A percentile compares a stretch with the other conserved stretches of the same genome.
Evolutionary conservation across 2,797 vertebrate genomes (phyloP).

Genomic region (Pempheris klunzingeri): DNA sequence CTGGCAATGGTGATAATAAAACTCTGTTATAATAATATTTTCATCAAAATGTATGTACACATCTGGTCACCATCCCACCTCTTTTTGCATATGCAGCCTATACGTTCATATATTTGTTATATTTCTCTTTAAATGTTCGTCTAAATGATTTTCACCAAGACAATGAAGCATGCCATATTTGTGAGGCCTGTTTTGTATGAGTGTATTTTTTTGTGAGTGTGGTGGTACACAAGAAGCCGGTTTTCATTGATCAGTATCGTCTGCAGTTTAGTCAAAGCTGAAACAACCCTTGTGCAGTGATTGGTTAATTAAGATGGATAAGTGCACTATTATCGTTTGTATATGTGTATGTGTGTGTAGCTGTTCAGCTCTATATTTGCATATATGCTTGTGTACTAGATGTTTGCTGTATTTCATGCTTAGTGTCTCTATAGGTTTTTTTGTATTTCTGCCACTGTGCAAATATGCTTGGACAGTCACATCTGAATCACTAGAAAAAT

Average conservation of each 20-base stretch:
- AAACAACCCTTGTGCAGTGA: neutral
- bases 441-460: neutral
- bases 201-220: conserved; percentile 2
- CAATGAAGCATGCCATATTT: neutral
- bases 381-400: neutral
- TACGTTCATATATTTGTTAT: neutral
- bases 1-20: neutral
- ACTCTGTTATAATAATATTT: neutral
- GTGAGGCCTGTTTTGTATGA: neutral
- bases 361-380: neutral
- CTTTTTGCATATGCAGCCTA: neutral
- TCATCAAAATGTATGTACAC: neutral
- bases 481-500: conserved; percentile 1
- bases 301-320: conserved; percentile 14
- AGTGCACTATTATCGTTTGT: neutral
- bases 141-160: neutral
- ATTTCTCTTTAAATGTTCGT: neutral
- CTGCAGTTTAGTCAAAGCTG: conserved; percentile 6
- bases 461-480: neutral
- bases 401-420: neutral
- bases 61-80: neutral
- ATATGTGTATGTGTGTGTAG: conserved; percentile 4
- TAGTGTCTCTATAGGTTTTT: neutral
- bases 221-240: neutral
- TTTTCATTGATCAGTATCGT: conserved; percentile 7